phyloP scores from a whole-genome alignment of 2,113 vertebrate species.

The Pitta sordida region DNA sequence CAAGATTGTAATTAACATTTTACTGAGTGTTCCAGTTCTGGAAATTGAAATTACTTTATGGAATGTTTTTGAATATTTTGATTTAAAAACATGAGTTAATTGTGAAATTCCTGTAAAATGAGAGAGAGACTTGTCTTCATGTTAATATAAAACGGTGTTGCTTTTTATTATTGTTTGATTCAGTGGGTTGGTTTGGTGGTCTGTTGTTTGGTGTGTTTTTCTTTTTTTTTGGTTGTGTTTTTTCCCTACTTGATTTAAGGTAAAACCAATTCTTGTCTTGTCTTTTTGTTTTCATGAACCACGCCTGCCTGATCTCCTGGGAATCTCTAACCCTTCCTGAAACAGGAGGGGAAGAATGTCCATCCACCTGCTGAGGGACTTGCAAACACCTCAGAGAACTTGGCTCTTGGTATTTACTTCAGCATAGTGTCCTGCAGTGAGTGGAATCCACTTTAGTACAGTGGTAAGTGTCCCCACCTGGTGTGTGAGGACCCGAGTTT shows the following conservation, averaged over 20 bases:
- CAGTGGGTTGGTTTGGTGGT: neutral
- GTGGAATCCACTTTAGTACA: too few relatives aligned
- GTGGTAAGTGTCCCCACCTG: too few relatives aligned
- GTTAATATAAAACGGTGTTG: neutral
- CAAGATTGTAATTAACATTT: neutral
- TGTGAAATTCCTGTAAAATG: neutral
- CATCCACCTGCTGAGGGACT: neutral
- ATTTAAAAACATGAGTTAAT: neutral
- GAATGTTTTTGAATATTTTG: neutral
- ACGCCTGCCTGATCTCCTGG: neutral
- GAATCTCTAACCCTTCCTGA: neutral
- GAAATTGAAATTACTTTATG: neutral
- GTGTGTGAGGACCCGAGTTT: too few relatives aligned
- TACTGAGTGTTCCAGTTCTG: neutral
- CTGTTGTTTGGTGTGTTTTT: neutral
- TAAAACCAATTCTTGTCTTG: neutral
- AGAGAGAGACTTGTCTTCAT: neutral
- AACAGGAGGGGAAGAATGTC: neutral
- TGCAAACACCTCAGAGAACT: neutral
- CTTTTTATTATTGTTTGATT: neutral
- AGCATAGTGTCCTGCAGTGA: neutral
- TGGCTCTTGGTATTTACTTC: neutral
- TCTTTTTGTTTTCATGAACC: neutral
- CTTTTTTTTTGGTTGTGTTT: neutral
- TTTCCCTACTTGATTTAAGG: neutral